Percentiles rank a stretch among this genome's conserved stretches.
Evolutionary conservation across 2,113 vertebrate genomes (phyloP).

Genomic region (Ptyas mucosa): DNA sequence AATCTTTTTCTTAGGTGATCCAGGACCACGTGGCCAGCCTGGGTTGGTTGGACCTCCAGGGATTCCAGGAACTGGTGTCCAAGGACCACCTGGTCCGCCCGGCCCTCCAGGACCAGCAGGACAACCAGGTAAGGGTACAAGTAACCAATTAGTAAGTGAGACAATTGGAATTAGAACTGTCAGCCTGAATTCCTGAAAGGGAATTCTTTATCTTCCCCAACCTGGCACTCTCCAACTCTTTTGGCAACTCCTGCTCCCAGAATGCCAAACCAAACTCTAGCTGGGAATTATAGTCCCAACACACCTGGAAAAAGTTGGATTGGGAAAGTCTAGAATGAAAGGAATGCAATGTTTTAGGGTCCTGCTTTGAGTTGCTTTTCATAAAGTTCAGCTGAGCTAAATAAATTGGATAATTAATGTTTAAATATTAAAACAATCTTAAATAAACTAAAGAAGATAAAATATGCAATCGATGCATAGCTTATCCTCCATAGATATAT

Average conservation of each 20-base stretch:
- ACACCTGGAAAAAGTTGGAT: background rate
- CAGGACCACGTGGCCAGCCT: conserved; percentile 74
- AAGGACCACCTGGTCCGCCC: conserved; percentile 72
- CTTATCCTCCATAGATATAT: too few species aligned
- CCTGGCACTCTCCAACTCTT: background rate
- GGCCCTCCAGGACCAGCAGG: conserved; percentile 78
- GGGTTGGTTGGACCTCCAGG: conserved; percentile 77
- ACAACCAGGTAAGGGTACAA: conserved; percentile 72
- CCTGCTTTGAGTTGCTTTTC: background rate
- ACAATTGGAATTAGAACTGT: background rate
- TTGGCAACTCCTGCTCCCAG: background rate
- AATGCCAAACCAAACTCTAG: background rate
- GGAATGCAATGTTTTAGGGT: background rate
- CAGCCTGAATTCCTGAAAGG: background rate
- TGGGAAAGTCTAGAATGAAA: background rate
- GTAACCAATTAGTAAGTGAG: conserved; percentile 9
- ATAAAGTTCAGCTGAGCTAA: background rate
- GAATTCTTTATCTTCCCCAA: background rate
- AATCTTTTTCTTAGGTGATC: conserved; percentile 71
- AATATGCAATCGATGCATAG: background rate
- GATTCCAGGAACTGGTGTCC: conserved; percentile 60
- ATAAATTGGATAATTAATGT: background rate
- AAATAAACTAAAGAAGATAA: background rate
- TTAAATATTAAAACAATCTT: too few species aligned
- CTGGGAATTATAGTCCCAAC: background rate